Evolutionary conservation across 2,888 invertebrate genomes (phyloP), one percentile per base, ranked within the genome.

Genomic region (Anodontia alba): DNA sequence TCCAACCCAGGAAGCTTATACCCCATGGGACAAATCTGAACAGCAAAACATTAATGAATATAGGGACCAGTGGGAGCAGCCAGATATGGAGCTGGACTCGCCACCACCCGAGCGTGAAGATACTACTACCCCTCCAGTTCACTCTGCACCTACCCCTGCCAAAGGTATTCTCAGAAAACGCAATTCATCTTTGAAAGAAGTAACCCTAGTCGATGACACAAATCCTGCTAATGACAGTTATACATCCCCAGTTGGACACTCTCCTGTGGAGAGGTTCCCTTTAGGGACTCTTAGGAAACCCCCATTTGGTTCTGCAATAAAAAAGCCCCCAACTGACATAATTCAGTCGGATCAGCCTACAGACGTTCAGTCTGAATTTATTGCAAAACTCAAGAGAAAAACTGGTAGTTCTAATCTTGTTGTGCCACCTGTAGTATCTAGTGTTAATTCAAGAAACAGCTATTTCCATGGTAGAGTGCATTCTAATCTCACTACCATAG

Each of bases 331-430:
- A 23, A 76, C 71, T 46, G 76, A 76, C 17, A 69, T 66, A n/a
- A 33, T 46, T 33, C 46, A 51, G 31, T 38, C 33, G 0, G 57
- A 49, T 5, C 70, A 72, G 49, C 57, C 43, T 20, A 78, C 51
- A 67, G 91, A 91, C 74, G 90, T 88, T 26, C 90, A 91, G 73
- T 86, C 84, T 49, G 92, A 92, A 81, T 92, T 92, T 78, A 90
- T 90, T n/a, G 89, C 90, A 57, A 92, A 92, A 81, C 84, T 92
- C 54, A 91, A 91, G 54, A 87, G 90, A 68, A 92, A 92, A 84
- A 8, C 38, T 12, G 38, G 38, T 38, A 12, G 38, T 38, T 12
- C 38, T 71, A 75, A 76, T 23, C 77, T 81, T 70, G 54, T 81
- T 38, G 75, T 83, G 68, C 87, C 89, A 17, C 86, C 81, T 17